Base-by-base conservation (phyloP, 2,888 invertebrate species). In the Trisateles emortualis region DNA sequence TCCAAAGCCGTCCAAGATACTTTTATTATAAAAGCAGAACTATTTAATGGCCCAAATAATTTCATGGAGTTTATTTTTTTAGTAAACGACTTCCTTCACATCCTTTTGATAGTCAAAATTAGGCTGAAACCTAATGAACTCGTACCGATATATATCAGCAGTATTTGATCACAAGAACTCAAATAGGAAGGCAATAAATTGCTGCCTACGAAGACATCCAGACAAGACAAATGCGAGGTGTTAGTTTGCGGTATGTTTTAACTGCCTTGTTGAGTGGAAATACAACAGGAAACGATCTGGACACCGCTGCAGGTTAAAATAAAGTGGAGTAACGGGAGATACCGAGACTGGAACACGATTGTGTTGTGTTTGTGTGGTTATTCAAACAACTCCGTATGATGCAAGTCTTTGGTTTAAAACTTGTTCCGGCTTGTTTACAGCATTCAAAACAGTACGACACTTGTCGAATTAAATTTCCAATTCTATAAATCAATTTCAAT, bases 191-290 rank as follows among this genome's bases (percentile, higher is more conserved):
- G 79, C 78, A 68, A 83, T 86, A 86, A 86, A 87, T 87, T 70
- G 68, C 70, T 67, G 73, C 73, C 76, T 78, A 76, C 81, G 78
- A 83, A 82, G 83, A 81, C 84, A 78, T n/a, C 71, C 64, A 72
- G 80, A 81, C 81, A 86, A 85, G 86, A 87, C 84, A 81, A 86
- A 87, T 80, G 81, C 68, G 74, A 78, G 74, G 78, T 79, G 79
- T 79, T 73, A 72, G 77, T 68, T 72, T 64, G 74, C 65, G 61
- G 72, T 70, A 48, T 64, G 67, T 54, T 72, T 65, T 74, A 69
- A 73, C 77, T 66, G 72, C 66, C 78, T 70, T 71, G 78, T 77
- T 75, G 75, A 77, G 68, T 72, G 66, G 72, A 74, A 77, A 73
- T 72, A 78, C 70, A 75, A 77, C 75, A 79, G 78, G 79, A 79